A percentile compares a stretch with the other conserved stretches of the same genome.
These are phyloP conservation scores for Athrips mouffetella DNA, from an alignment of 2,888 invertebrate species.

Conservation along the genomic window DNA sequence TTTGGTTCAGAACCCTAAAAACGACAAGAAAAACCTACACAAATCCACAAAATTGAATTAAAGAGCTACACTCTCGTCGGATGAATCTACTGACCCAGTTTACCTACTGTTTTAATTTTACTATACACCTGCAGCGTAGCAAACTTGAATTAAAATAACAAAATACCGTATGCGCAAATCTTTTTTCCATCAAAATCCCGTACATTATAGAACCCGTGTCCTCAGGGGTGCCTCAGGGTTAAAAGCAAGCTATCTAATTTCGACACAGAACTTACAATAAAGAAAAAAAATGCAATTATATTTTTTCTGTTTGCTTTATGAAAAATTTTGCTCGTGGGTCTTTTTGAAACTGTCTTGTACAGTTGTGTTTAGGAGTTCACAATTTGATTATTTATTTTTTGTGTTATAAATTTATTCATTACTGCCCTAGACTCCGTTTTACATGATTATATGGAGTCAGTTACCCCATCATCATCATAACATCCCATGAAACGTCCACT, in stretches of 20 bases:
- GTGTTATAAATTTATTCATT: too few species aligned
- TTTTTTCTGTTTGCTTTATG: conserved; percentile 49
- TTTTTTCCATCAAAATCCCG: conserved; percentile 16
- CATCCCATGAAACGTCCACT: too few species aligned
- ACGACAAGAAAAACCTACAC: too few species aligned
- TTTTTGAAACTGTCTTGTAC: conserved; percentile 42
- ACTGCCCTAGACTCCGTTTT: too few species aligned
- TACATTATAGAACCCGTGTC: not conserved
- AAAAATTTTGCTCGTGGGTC: conserved; percentile 61
- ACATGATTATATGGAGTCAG: too few species aligned
- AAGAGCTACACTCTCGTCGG: too few species aligned
- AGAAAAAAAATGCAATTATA: conserved; percentile 59
- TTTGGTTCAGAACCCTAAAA: too few species aligned
- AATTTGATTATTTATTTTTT: too few species aligned
- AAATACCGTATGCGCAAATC: conserved; percentile 11
- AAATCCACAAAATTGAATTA: too few species aligned
- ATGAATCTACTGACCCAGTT: too few species aligned
- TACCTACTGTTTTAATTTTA: too few species aligned
- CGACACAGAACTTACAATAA: conserved; percentile 34
- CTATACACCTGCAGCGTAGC: conserved; percentile 7
- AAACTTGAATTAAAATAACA: conserved; percentile 11
- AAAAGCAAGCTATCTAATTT: conserved; percentile 23
- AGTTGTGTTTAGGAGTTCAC: not conserved
- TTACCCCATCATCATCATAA: too few species aligned
- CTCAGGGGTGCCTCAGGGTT: not conserved